Base-by-base conservation (phyloP, 2,888 invertebrate genomes). In the Gastrophysa polygoni region DNA sequence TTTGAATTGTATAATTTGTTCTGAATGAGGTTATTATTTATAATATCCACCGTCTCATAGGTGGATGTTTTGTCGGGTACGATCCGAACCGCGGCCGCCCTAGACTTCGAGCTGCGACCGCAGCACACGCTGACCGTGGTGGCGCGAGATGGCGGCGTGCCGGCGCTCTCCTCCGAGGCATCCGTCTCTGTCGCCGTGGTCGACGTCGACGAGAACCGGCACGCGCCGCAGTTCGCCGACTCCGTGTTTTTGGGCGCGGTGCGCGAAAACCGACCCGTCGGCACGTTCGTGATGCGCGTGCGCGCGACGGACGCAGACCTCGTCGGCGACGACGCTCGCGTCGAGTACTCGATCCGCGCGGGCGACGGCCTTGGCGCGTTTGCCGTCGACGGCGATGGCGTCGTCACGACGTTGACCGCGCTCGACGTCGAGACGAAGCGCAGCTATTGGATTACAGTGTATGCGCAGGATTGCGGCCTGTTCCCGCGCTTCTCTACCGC, bases 311-410 rank as follows among this genome's bases (percentile, higher is more conserved):
- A 97, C 82, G 86, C 86, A 0, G 96, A 96, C 82, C 86, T 90
- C 20, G 87, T 89, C 8, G 92, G 92, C 17, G 88, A 90, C 28
- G 93, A 95, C 81, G 91, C 92, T 57, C 88, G 90, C 70, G 86
- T 97, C 61, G 88, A 89, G 58, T 98, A 96, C 84, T 92, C 91
- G 73, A 90, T 96, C 71, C 85, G 91, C 43, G 94, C 91, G 54
- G 97, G 97, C 49, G 90, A 92, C 76, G 98, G 98, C 38, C 86
- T 96, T 75, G 96, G 97, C 21, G 88, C 92, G 71, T 98, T 98
- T 85, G 87, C 91, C 72, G 92, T 98, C 67, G 96, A 96, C 79
- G 89, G 89, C 76, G 86, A 91, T 83, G 96, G 96, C 95, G 87
- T 88, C 54, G 90, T 98, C 72, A 88, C 90, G 67, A 96, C 97